phyloP scores from a whole-genome alignment of 2,113 vertebrate genomes.

The Cololabis saira region DNA sequence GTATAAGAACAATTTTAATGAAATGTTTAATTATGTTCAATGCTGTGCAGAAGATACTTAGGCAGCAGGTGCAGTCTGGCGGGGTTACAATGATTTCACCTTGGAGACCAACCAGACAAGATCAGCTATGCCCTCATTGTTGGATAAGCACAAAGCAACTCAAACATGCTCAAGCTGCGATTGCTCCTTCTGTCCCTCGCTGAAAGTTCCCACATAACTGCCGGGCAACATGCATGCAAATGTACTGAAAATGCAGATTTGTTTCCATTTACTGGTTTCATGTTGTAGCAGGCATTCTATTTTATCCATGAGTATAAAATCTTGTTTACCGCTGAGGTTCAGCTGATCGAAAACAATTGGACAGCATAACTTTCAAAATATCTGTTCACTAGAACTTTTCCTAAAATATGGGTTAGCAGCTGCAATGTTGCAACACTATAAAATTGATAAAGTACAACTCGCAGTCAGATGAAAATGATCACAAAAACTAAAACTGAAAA shows the following conservation, averaged over 20 bases:
- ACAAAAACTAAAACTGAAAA: too few relatives aligned
- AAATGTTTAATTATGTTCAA: conserved; percentile 62
- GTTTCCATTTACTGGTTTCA: not conserved
- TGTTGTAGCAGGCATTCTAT: not conserved
- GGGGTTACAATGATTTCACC: conserved; percentile 53
- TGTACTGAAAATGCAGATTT: not conserved
- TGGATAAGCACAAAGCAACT: conserved; percentile 10
- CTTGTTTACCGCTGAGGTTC: not conserved
- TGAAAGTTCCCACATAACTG: not conserved
- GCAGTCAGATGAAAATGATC: too few relatives aligned
- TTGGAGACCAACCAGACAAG: conserved; percentile 61
- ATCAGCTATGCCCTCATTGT: conserved; percentile 50
- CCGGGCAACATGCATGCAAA: not conserved
- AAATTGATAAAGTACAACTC: too few relatives aligned
- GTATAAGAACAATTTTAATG: conserved; percentile 30
- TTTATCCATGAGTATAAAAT: not conserved
- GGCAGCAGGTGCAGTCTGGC: conserved; percentile 44
- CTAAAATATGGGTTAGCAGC: not conserved
- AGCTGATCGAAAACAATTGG: not conserved
- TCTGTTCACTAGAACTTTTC: not conserved
- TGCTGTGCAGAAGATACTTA: not conserved
- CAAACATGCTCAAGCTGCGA: not conserved
- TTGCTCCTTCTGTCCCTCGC: not conserved
- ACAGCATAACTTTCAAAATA: not conserved
- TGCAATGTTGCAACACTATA: not conserved